A percentile compares a stretch with the other conserved stretches of the same genome.
These are phyloP conservation scores for Colossoma macropomum DNA, from an alignment of 2,113 vertebrate species.

Conservation along the genomic window DNA sequence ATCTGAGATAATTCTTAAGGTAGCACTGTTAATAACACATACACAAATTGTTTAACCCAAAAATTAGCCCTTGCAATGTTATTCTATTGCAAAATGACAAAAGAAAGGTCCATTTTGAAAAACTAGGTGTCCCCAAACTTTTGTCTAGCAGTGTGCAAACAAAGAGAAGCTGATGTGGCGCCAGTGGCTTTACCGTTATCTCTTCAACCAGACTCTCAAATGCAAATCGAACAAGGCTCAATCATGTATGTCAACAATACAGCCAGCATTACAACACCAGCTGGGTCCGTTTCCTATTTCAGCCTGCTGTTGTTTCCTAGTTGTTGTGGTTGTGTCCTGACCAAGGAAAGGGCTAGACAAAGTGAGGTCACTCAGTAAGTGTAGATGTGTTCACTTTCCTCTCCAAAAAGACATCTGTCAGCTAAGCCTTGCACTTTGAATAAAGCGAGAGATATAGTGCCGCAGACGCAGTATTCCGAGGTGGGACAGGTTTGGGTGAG, in stretches of 20 bases:
- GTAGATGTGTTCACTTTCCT: background rate
- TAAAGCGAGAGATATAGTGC: constrained; percentile 12
- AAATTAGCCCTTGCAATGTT: too few relatives aligned
- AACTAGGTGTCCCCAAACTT: too few relatives aligned
- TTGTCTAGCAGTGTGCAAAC: background rate
- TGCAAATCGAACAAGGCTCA: constrained; percentile 4
- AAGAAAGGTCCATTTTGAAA: too few relatives aligned
- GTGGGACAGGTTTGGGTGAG: background rate
- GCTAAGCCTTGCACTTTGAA: constrained; percentile 16
- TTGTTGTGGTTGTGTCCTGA: background rate
- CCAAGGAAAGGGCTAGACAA: background rate
- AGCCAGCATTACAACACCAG: background rate
- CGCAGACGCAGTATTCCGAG: constrained; percentile 1
- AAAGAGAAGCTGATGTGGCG: background rate
- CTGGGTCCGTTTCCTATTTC: background rate
- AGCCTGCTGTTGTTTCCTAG: background rate
- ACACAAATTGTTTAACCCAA: too few relatives aligned
- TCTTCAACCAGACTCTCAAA: background rate
- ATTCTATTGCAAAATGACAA: too few relatives aligned
- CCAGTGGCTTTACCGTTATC: background rate
- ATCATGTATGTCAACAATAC: background rate
- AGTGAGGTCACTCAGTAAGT: constrained; percentile 2
- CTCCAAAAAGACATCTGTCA: constrained; percentile 13
- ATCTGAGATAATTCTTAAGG: too few relatives aligned
- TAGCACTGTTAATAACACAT: too few relatives aligned